These are phyloP conservation scores for Odontomachus brunneus DNA, from an alignment of 1,140 invertebrate genomes.

Conservation along the genomic window DNA sequence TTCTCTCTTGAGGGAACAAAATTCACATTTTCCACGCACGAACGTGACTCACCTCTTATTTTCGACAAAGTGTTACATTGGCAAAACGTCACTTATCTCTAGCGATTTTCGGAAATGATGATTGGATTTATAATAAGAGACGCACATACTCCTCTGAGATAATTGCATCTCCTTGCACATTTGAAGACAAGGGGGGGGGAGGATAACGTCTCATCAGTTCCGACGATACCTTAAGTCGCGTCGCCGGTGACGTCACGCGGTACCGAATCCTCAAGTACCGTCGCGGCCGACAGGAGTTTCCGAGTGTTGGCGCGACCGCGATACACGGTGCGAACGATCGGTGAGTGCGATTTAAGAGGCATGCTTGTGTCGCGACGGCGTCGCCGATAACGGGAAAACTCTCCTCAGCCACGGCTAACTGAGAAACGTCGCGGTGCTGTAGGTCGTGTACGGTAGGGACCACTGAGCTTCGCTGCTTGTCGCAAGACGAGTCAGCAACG, in stretches of 20 bases:
- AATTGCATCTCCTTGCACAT: background rate
- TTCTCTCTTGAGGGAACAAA: too few species aligned
- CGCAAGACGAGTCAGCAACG: constrained; percentile 13
- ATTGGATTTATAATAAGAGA: background rate
- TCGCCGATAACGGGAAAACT: constrained; percentile 39
- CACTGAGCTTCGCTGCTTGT: constrained; percentile 26
- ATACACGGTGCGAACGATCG: constrained; percentile 10
- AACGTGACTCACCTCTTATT: too few species aligned
- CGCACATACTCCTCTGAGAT: background rate
- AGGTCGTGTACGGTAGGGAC: constrained; percentile 20
- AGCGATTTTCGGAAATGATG: background rate
- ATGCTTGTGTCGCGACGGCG: constrained; percentile 19
- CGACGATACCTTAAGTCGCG: background rate
- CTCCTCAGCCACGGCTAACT: constrained; percentile 33
- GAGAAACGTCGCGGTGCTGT: constrained; percentile 48
- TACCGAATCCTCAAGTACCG: constrained; percentile 66
- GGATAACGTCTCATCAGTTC: background rate
- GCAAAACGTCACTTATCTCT: background rate
- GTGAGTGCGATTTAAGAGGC: constrained; percentile 19
- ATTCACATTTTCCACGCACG: too few species aligned
- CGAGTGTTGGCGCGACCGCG: constrained; percentile 55
- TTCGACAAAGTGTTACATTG: too few species aligned
- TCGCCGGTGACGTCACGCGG: constrained; percentile 54
- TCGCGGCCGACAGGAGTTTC: constrained; percentile 19
- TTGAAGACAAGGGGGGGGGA: background rate